Base-by-base conservation (phyloP, 2,888 invertebrate species). In the Drosophila setosimentum region DNA sequence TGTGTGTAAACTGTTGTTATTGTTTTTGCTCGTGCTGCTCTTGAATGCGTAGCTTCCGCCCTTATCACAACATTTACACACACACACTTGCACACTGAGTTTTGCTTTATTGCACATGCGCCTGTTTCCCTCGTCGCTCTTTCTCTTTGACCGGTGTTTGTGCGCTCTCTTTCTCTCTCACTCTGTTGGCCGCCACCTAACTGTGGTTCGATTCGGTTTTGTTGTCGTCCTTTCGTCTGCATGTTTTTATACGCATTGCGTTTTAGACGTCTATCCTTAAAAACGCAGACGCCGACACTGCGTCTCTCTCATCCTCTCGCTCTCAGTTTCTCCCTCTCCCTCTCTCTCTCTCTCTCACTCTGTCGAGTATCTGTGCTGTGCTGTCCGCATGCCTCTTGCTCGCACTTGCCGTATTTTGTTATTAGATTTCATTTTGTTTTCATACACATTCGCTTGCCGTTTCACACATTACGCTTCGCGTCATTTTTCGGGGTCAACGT, bases 401-500 rank as follows among this genome's bases (percentile, higher is more conserved):
- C 71, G 57, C 86, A 73, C 78, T 74, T 64, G 57, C 69, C 32
- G 68, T 72, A 73, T 76, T 82, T 79, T 79, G 88, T 78, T 88
- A 81, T 87, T 88, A 86, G 81, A 87, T 82, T 90, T 80, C 73
- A 83, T 70, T 87, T 90, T 87, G 87, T 87, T 87, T 88, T 90
- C 89, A 70, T 90, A 83, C 80, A 78, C 78, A 86, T 89, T 90
- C 87, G 83, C 65, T 63, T 74, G 75, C 68, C 64, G 78, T 81
- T 86, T 90, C 84, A 83, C 90, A 90, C 80, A 87, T 90, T 87
- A 87, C 82, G 79, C 74, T 90, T 83, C 80, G 81, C 88, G 79
- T 89, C 76, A 82, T 79, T 91, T 90, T 91, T 91, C 89, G 91
- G 91, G 91, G 91, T 91, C 91, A 91, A 91, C 91, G 91, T 91